Evolutionary conservation across 2,797 vertebrate species (phyloP).

Genomic region (Botia kubotai): DNA sequence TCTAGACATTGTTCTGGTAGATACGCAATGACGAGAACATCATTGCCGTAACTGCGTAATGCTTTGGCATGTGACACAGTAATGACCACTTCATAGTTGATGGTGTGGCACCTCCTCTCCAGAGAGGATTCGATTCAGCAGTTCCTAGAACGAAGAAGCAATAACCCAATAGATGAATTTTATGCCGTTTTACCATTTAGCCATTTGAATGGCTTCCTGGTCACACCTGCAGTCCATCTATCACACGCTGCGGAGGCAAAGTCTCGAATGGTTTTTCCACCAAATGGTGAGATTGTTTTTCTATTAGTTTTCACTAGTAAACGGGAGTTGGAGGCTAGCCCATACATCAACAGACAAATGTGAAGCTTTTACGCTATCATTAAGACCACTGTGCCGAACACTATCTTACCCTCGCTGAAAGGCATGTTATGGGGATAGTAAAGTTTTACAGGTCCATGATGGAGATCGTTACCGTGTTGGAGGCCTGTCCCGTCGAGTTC

Average conservation of each 20-base stretch:
- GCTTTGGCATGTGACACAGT: constrained; percentile 39
- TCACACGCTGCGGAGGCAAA: not conserved
- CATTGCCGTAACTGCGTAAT: constrained; percentile 34
- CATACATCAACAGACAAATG: constrained; percentile 57
- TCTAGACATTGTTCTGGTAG: constrained; percentile 39
- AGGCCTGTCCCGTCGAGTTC: constrained; percentile 67
- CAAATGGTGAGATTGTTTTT: constrained; percentile 11
- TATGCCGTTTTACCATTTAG: constrained; percentile 3
- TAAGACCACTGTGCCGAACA: constrained; percentile 63
- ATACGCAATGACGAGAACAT: constrained; percentile 38
- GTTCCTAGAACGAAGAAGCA: constrained; percentile 15
- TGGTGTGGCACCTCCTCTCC: constrained; percentile 33
- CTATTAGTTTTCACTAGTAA: constrained; percentile 51
- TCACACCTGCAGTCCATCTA: not conserved
- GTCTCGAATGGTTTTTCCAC: constrained; percentile 9
- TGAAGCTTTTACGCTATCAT: constrained; percentile 62
- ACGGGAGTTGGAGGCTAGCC: constrained; percentile 37
- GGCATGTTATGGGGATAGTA: constrained; percentile 75
- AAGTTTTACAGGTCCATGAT: constrained; percentile 74
- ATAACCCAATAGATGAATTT: constrained; percentile 14
- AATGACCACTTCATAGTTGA: constrained; percentile 42
- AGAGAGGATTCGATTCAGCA: constrained; percentile 20
- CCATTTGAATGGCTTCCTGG: not conserved
- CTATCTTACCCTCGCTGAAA: constrained; percentile 67
- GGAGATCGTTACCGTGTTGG: constrained; percentile 70